Evolutionary conservation across 2,113 vertebrate species (phyloP), one percentile per base, ranked within the genome.

Genomic region (Ictalurus furcatus): DNA sequence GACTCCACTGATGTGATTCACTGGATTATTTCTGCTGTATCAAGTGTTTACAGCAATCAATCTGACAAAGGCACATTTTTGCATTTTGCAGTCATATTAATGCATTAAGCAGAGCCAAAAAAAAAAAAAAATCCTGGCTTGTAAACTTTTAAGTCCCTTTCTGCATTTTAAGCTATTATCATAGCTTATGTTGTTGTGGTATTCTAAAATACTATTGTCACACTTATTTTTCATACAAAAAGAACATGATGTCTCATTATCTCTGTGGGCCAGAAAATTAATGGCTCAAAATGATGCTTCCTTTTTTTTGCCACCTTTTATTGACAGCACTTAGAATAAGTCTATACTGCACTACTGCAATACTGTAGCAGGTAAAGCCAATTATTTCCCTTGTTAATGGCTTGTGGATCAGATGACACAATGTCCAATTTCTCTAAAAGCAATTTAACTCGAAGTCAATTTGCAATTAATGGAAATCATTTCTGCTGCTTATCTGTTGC

Each of bases 381-480:
- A 63, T 63, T 63, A 25, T 28, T 44, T 63, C 12, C 34, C 81
- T 84, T 40, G 56, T 21, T 82, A 37, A 61, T 80, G 61, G 59
- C 59, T 65, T 84, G 84, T 85, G 63, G 44, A 44, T 52, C 37
- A 30, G 6, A 54, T 48, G 37, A 65, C 37, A n/a, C 59, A 84
- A 67, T 30, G 63, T 48, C 14, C 63, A 85, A 85, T 52, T n/a
- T 84, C 14, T 63, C 40, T 84, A 11, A 25, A 44, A n/a, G 61
- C 48, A 56, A 80, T 30, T 19, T 56, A 34, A 58, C 52, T 82
- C 56, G 4, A 37, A 83, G 30, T 40, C 11, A 61, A 61, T 40
- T 83, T 83, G 80, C 30, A 61, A 40, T 85, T 54, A 58, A 74
- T 58, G 30, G 48, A 61, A 83, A 83, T 83, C 11, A 40, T 83